A percentile compares a stretch with the other conserved stretches of the same genome.
These are phyloP conservation scores for Chlamydotis undulata DNA, from an alignment of 2,113 vertebrate species.

Conservation along the genomic window DNA sequence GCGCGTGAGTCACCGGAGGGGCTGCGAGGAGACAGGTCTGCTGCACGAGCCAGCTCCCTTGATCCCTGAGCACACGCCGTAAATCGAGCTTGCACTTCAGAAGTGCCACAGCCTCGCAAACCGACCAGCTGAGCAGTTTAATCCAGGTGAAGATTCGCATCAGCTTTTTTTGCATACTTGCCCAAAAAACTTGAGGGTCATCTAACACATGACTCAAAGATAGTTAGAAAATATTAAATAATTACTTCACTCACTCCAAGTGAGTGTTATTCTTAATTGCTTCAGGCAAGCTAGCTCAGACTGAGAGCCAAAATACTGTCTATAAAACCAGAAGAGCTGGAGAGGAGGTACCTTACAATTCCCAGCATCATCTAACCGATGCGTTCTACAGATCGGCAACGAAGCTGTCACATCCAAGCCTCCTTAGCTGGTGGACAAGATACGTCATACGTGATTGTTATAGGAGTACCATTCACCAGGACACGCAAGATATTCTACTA, in stretches of 20 bases:
- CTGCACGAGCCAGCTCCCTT: not conserved
- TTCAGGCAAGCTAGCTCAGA: not conserved
- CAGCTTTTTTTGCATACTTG: not conserved
- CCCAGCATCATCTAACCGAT: not conserved
- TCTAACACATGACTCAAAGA: not conserved
- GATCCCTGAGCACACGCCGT: not conserved
- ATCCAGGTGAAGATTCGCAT: not conserved
- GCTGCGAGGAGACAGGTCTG: not conserved
- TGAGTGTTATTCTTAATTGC: not conserved
- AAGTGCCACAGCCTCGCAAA: not conserved
- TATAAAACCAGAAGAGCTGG: not conserved
- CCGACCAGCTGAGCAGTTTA: not conserved
- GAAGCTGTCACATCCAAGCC: not conserved
- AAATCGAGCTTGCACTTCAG: not conserved
- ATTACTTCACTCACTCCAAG: not conserved
- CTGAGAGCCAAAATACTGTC: not conserved
- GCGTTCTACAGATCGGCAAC: accelerated
- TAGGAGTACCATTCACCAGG: not conserved
- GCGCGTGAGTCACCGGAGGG: not conserved
- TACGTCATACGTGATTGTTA: accelerated
- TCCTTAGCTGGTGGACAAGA: not conserved
- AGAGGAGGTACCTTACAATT: not conserved
- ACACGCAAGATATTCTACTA: not conserved
- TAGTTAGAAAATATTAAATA: not conserved
- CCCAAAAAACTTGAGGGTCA: not conserved